Conservation (phyloP, 30 jellyfish, hydroid and myxozoan species). For the Cassiopea xamachana region DNA sequence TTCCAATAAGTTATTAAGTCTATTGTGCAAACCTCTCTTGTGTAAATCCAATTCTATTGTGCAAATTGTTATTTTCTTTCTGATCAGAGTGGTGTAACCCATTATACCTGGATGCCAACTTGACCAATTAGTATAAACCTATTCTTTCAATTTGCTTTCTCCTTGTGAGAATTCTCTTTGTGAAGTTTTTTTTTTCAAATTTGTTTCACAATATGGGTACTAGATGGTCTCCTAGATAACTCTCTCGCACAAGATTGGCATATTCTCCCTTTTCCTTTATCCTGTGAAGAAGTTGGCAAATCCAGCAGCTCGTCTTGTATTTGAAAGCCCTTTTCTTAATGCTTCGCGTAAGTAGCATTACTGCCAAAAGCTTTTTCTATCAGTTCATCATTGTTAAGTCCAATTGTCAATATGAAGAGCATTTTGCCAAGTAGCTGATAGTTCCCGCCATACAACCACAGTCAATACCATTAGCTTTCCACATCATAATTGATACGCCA, state of each 20-base stretch:
- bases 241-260: constrained; percentile 45
- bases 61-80: not conserved
- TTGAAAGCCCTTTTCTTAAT: constrained; percentile 5
- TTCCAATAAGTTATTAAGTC: constrained; percentile 2
- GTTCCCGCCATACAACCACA: no score
- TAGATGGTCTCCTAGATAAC: constrained; percentile 60
- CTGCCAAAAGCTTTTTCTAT: not conserved
- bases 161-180: not conserved
- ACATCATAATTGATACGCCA: not conserved
- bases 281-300: constrained; percentile 57
- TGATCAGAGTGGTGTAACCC: not conserved
- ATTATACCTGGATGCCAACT: not conserved
- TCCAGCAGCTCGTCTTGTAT: constrained; percentile 43
- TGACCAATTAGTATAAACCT: not conserved
- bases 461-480: not conserved
- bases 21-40: not conserved
- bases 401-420: not conserved
- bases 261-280: constrained; percentile 60
- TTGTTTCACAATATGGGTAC: no score
- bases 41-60: not conserved
- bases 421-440: no score
- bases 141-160: not conserved
- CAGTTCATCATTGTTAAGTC: not conserved
- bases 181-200: no score
- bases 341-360: constrained; percentile 42